Base-by-base conservation (phyloP, 1,140 invertebrate genomes). In the Orius insidiosus region DNA sequence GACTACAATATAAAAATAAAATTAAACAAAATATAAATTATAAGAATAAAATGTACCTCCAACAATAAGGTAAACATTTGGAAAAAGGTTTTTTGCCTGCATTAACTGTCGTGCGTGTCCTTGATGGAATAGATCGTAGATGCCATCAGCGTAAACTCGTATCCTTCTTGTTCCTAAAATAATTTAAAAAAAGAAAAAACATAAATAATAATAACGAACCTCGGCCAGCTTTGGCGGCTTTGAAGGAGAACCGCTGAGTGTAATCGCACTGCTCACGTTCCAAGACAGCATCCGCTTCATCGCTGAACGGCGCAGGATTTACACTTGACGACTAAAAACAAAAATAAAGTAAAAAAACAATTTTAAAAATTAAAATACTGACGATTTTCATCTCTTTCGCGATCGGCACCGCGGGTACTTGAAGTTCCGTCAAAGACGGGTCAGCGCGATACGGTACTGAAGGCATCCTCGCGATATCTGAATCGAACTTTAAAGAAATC, bases 51-150 rank as follows among this genome's bases (percentile, higher is more conserved):
- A 62, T 65, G 72, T 65, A 93, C 89, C 85, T 70, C 96, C 96
- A 56, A 98, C 93, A 55, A 99, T 96, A 8, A 99, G 77, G 67
- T 98, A 97, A 14, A 96, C 86, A 64, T 97, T 94, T 37, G 93
- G 89, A 61, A 98, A 97, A 19, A 93, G 72, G 60, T 84, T 93
- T 66, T 99, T 99, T 9, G 93, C 94, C 68, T 99, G 96, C 78
- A 94, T 84, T 30, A 99, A 66, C 60, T 98, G 95, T 40, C 92
- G 68, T 15, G 95, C 94, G 68, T 99, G 96, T 0, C 96, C 96
- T 63, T 95, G 88, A 66, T 94, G 89, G 65, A 94, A 94, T 39
- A 96, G 71, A 68, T 98, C 94, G 62, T 97, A 98, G 57, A 98
- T 96, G 45, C 94, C 94, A 71, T 98, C 94, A 5, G 93, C 87